Conservation (phyloP, 2,113 vertebrate species). For the Trematocara stigmaticum region DNA sequence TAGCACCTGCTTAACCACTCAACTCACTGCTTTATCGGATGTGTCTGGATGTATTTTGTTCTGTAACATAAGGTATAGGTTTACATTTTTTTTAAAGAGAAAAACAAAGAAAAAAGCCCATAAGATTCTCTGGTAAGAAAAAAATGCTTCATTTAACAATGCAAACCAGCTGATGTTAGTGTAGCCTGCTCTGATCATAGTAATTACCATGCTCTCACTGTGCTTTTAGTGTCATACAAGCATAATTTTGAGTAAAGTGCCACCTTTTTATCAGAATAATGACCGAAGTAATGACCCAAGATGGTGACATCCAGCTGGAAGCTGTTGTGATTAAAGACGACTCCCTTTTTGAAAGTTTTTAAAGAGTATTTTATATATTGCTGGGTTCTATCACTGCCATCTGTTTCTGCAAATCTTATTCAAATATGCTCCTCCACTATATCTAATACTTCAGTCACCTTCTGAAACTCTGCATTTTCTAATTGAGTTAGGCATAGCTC, state of each 20-base stretch:
- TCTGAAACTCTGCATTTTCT: neutral
- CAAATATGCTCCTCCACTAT: neutral
- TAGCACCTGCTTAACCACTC: neutral
- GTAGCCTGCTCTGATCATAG: neutral
- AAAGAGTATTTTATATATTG: neutral
- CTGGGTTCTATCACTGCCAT: neutral
- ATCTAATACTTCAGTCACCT: neutral
- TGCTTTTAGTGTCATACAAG: neutral
- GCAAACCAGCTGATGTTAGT: neutral
- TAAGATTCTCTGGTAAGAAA: neutral
- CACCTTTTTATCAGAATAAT: neutral
- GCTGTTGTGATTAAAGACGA: neutral
- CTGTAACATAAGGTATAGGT: neutral
- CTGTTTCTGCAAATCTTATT: neutral
- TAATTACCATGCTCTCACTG: neutral
- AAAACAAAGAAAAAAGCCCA: neutral
- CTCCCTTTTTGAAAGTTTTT: neutral
- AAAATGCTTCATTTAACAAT: neutral
- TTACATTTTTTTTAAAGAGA: neutral
- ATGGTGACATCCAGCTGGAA: neutral
- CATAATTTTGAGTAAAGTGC: neutral
- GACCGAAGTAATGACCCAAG: neutral
- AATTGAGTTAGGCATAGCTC: neutral
- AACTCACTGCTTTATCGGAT: neutral
- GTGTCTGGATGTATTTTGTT: neutral